Base-by-base conservation (phyloP, 2,113 vertebrate genomes). In the zebrafish (Danio rerio) region DNA sequence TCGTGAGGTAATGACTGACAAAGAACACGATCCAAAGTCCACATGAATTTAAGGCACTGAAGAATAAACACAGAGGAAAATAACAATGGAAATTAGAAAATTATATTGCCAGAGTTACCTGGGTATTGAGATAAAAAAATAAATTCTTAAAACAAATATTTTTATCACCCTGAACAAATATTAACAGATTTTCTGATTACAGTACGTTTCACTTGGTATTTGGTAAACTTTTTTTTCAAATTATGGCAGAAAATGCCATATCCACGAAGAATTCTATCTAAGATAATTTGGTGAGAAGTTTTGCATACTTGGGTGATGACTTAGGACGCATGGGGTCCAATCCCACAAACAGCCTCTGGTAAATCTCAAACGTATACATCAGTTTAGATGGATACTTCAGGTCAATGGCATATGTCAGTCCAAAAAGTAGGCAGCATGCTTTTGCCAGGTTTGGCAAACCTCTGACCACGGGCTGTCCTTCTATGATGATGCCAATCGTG, bases 381-480 rank as follows among this genome's bases (percentile, higher is more conserved):
- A 73, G 58, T 71, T 52, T 76, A 12, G 82, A 61, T n/a, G 74
- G 82, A 55, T 63, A 75, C 55, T 75, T 75, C 7, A 59, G 53
- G 15, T 75, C 53, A 2, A 45, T 31, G 52, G 52, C 72, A 84
- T 80, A 77, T n/a, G 58, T 77, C 59, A 77, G 50, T 77, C 74
- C 58, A 62, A 77, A 77, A 1, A 77, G 58, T 1, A 77, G 74
- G 42, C 58, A 62, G 58, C 74, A 77, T 62, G 74, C 74, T 50
- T 77, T 77, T 6, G 58, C 45, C 6, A 77, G 43, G 42, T 16
- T 62, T 16, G 55, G 1, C 58, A 49, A 7, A 77, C 58, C 74
- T 77, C 56, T 42, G 62, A 49, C 40, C 5, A 66, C 8, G 7
- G 61, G 45, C 11, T 52, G 45, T 65, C 75, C 76, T 78, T 78